phyloP scores from a whole-genome alignment of 92 coral and sea anemone genomes.

The Meandrina meandrites region DNA sequence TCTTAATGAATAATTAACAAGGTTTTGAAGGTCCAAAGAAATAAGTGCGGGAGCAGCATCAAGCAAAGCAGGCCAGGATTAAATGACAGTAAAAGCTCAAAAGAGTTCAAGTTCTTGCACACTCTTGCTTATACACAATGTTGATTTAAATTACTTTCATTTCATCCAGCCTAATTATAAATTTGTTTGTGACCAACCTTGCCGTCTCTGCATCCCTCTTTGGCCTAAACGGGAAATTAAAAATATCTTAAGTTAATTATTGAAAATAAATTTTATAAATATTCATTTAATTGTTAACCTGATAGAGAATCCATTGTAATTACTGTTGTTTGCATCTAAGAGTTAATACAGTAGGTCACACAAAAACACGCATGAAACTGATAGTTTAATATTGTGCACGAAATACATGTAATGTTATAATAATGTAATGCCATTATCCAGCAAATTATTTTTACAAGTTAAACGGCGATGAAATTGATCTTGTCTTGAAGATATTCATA shows the following conservation, averaged over 20 bases:
- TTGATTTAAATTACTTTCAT: background rate
- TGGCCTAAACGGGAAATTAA: conserved; percentile 29
- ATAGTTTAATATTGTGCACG: no score
- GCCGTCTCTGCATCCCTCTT: conserved; percentile 70
- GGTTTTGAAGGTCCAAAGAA: no score
- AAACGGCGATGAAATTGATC: no score
- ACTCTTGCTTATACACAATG: background rate
- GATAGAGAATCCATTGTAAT: background rate
- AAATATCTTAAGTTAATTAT: background rate
- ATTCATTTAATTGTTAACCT: background rate
- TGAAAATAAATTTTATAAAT: background rate
- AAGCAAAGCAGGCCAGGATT: background rate
- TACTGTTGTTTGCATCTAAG: no score
- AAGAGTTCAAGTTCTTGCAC: background rate
- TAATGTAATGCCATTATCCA: no score
- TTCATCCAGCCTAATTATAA: background rate
- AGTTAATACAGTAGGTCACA: no score
- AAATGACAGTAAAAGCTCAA: background rate
- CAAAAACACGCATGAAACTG: no score
- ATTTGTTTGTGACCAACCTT: conserved; percentile 40
- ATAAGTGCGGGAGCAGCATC: no score
- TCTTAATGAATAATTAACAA: no score
- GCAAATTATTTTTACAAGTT: no score
- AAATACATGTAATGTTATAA: no score
- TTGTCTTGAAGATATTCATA: no score